Evolutionary conservation across 1,140 invertebrate genomes (phyloP).

Genomic region (Thrips palmi): DNA sequence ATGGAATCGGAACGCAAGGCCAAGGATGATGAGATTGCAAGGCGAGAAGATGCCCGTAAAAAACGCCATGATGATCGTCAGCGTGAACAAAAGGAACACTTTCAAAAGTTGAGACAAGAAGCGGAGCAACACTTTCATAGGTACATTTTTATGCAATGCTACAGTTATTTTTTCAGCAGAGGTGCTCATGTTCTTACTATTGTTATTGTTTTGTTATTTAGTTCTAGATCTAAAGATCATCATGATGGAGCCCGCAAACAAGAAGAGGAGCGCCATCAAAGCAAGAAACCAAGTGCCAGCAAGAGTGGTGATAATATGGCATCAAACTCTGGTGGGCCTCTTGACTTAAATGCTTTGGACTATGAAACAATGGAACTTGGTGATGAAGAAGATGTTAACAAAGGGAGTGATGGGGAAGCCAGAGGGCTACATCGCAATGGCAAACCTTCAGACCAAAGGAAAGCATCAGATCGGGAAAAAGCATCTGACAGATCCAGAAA

Average conservation of each 20-base stretch:
- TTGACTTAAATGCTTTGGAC: constrained; percentile 5
- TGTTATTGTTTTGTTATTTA: neutral
- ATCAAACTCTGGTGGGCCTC: neutral
- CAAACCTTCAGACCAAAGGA: neutral
- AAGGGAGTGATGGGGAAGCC: neutral
- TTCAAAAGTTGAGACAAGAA: constrained; percentile 3
- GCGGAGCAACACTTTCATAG: constrained; percentile 7
- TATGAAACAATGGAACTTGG: constrained; percentile 6
- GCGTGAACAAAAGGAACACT: constrained; percentile 12
- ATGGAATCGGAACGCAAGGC: constrained; percentile 39
- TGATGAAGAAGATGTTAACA: neutral
- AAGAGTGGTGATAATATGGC: constrained; percentile 1
- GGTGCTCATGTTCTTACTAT: constrained; percentile 2
- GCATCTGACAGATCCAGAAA: neutral
- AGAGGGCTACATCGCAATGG: neutral
- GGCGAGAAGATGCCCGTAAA: constrained; percentile 35
- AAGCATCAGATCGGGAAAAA: neutral
- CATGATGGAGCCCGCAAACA: neutral
- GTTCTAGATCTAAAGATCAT: neutral
- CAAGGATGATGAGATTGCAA: constrained; percentile 37
- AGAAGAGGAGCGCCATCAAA: neutral
- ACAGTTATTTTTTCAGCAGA: constrained; percentile 9
- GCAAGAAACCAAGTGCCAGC: neutral
- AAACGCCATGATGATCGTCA: constrained; percentile 32
- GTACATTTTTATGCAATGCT: constrained; percentile 8